Conservation (phyloP, 1,140 invertebrate genomes). For the Trichonephila inaurata region DNA sequence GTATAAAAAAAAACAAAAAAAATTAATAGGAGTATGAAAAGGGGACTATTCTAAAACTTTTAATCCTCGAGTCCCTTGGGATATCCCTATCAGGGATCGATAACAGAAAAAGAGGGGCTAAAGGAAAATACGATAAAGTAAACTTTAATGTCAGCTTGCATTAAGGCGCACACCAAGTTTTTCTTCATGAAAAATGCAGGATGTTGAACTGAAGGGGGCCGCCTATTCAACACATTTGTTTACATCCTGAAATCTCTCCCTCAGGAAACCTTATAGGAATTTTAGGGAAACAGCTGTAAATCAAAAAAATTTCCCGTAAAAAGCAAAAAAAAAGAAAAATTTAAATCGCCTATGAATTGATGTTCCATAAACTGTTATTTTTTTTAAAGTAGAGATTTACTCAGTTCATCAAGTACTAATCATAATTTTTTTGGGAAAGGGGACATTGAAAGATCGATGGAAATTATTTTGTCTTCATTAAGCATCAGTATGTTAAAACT, state of each 20-base stretch:
- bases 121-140: conserved; percentile 17
- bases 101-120: background rate
- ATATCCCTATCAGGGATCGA: conserved; percentile 8
- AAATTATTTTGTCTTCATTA: too few relatives aligned
- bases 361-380: too few relatives aligned
- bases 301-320: background rate
- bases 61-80: background rate
- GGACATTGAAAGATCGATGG: too few relatives aligned
- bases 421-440: too few relatives aligned
- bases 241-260: background rate
- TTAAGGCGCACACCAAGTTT: background rate
- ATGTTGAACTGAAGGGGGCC: background rate
- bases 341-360: too few relatives aligned
- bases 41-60: background rate
- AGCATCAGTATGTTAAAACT: too few relatives aligned
- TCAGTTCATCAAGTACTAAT: too few relatives aligned
- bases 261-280: background rate
- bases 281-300: background rate
- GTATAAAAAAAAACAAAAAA: background rate
- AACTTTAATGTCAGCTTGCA: conserved; percentile 31
- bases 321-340: background rate
- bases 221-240: background rate
- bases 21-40: background rate
- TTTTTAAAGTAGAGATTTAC: too few relatives aligned
- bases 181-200: conserved; percentile 35